Evolutionary conservation across 1,140 invertebrate species (phyloP), one percentile per base, ranked within the genome.

Genomic region (Drosophila repletoides): DNA sequence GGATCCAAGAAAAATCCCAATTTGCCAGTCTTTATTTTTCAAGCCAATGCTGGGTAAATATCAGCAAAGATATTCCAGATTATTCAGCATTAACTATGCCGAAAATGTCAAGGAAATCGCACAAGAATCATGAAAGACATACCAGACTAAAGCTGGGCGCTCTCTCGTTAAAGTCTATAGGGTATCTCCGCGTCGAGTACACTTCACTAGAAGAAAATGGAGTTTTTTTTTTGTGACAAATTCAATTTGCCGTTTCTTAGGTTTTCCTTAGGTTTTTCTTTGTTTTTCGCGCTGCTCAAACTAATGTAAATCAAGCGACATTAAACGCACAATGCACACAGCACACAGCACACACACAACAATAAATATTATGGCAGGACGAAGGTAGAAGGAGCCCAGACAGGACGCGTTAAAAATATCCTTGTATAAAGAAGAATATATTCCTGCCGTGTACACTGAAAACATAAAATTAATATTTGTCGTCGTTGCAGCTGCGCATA

Each of bases 221-320:
- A n/a, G n/a, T n/a, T 34, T 56, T 56, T 29, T 55, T 36, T 41
- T 53, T 26, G 34, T 24, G 61, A 68, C 72, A 81, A 74, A 70
- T 83, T 76, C 68, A 59, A 56, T 56, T 64, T 40, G 45, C 31
- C 17, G 12, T 31, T 76, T 71, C 59, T 49, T 64, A 15, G 36
- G 31, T n/a, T 51, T 59, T 49, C 9, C 10, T 48, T 12, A 26
- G 19, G 10, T 58, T 38, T 48, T 36, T 43, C 22, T 2, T 14
- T 52, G 12, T 24, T 29, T 43, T 29, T 64, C 24, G 29, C 14
- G 28, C 29, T 36, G 22, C 40, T 40, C 41, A 34, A 79, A 72
- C 79, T 75, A 86, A 80, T 80, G 75, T 86, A 80, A 86, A 86
- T 86, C 72, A 86, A 66, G 68, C 36, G 64, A 86, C 80, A 86